Evolutionary conservation across 1,140 invertebrate species (phyloP).

Genomic region (Papilio machaon): DNA sequence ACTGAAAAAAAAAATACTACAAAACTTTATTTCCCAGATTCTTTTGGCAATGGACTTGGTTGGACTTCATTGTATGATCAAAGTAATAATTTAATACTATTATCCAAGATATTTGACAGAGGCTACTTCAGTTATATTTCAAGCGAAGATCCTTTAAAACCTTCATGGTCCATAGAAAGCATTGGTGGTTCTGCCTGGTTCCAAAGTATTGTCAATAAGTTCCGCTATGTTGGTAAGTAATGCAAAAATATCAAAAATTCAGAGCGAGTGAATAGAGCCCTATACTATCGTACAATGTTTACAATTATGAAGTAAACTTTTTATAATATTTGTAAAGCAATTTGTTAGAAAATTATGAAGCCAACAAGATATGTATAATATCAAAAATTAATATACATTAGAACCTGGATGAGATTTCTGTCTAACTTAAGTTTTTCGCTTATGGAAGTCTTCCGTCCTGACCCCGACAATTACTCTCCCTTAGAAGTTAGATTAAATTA

Average conservation of each 20-base stretch:
- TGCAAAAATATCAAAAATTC: background rate
- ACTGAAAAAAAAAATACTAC: background rate
- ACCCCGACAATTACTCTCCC: no score
- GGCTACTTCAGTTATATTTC: slow-evolving; percentile 35
- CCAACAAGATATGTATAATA: no score
- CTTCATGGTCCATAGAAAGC: slow-evolving; percentile 11
- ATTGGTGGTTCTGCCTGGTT: background rate
- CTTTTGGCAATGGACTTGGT: slow-evolving; percentile 46
- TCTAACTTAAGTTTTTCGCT: no score
- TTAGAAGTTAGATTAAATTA: background rate
- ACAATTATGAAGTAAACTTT: no score
- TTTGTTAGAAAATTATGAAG: no score
- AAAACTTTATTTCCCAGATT: slow-evolving; percentile 38
- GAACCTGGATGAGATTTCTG: no score
- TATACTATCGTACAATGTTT: no score
- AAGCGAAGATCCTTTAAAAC: background rate
- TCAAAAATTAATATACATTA: no score
- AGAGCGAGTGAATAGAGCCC: no score
- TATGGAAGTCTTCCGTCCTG: no score
- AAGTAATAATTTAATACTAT: slow-evolving; percentile 44
- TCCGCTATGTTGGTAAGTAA: background rate
- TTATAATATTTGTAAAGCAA: no score
- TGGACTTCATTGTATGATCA: slow-evolving; percentile 50
- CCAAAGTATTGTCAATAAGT: background rate
- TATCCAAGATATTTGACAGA: slow-evolving; percentile 40